Evolutionary conservation across 2,113 vertebrate genomes (phyloP), one percentile per base, ranked within the genome.

Genomic region (Heterochromis multidens): DNA sequence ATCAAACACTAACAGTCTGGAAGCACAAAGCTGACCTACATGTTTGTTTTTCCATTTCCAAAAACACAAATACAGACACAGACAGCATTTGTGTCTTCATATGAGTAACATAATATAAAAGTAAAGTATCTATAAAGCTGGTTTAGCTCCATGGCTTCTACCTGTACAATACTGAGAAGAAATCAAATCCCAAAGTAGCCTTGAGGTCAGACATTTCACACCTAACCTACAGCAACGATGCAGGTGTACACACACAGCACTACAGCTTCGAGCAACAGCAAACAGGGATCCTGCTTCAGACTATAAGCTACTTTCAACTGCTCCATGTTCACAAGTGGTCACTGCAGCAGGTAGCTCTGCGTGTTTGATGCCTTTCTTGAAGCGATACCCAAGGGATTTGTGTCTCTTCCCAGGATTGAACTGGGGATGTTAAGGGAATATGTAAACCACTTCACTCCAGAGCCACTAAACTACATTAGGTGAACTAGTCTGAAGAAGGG

Each of bases 131-230:
- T 3, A 0, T 62, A 1, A 1, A 76, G 7, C 9, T 12, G 23
- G 14, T 80, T 84, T 7, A 3, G 3, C 10, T 2, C 17, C 27
- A 35, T 54, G 29, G n/a, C 56, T 62, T 74, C n/a, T 56, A 40
- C 37, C 29, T 16, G n/a, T 52, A 74, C 6, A 74, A 33, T 52
- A 33, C 43, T 0, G 3, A 12, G 40, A 60, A 46, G 13, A 70
- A 10, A 43, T 46, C 43, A 60, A 33, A 70, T 6, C 35, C n/a
- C 7, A 67, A 82, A 43, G 40, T 21, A 35, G 9, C n/a, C 29
- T 33, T 61, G 29, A 31, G 84, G 70, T 78, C 35, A 65, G 77
- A 88, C 61, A 90, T 90, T 89, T 90, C 85, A 90, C 92, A 91
- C 80, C 65, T 60, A 79, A 12, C 40, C 79, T 56, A 58, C 82